Conservation (phyloP, 2,797 vertebrate genomes). For the Onychomys leucogaster region DNA sequence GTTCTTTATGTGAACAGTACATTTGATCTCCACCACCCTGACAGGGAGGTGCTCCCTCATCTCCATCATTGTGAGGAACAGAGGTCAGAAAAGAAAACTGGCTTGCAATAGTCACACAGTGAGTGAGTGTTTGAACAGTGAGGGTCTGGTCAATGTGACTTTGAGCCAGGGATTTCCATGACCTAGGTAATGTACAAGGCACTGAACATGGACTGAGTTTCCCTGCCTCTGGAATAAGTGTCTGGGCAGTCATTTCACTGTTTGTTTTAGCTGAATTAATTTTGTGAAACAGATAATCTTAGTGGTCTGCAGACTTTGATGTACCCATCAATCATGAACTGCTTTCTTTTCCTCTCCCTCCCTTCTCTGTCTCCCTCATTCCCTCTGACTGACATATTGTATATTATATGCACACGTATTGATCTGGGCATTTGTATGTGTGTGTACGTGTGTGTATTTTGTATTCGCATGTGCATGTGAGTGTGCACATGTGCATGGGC, state of each 20-base stretch:
- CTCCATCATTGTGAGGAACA: neutral
- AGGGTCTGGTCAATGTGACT: neutral
- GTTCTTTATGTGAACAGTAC: neutral
- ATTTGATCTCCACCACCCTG: neutral
- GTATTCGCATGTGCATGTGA: neutral
- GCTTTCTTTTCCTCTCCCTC: neutral
- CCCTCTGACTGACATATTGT: neutral
- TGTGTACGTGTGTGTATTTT: neutral
- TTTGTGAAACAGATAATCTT: neutral
- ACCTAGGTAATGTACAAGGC: neutral
- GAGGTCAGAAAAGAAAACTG: neutral
- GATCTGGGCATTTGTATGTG: neutral
- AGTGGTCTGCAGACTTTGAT: neutral
- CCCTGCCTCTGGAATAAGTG: neutral
- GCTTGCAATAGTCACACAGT: neutral
- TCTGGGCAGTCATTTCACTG: neutral
- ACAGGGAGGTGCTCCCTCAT: neutral
- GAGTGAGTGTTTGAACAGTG: neutral
- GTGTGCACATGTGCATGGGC: too few species aligned
- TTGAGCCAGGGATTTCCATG: neutral
- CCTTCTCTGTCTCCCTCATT: too few species aligned
- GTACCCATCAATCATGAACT: neutral
- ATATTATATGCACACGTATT: neutral
- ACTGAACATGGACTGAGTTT: neutral
- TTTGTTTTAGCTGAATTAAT: conserved; percentile 18